These are phyloP conservation scores for Vesta saturnalis DNA, from an alignment of 2,888 invertebrate genomes.

Conservation along the genomic window DNA sequence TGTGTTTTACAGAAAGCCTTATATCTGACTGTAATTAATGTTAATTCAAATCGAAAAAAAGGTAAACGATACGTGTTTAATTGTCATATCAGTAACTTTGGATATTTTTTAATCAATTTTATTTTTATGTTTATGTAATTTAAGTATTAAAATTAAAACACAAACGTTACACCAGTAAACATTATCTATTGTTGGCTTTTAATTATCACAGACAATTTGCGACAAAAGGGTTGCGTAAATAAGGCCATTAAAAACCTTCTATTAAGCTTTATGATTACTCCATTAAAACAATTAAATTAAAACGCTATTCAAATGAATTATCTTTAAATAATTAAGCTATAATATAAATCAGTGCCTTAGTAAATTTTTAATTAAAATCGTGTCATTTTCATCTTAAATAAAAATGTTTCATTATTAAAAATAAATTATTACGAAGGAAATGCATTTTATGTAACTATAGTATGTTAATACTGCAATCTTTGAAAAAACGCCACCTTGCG, in stretches of 20 bases:
- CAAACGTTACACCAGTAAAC: neutral
- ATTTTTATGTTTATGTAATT: too few relatives aligned
- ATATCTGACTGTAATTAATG: too few relatives aligned
- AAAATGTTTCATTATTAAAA: too few relatives aligned
- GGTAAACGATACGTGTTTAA: too few relatives aligned
- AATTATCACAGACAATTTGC: constrained; percentile 12
- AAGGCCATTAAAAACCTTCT: neutral
- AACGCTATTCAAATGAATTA: neutral
- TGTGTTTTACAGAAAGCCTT: too few relatives aligned
- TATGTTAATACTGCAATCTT: too few relatives aligned
- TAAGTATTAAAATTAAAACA: neutral
- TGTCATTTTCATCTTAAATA: neutral
- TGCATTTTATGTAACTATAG: neutral
- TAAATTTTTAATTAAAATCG: neutral
- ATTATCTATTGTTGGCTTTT: neutral
- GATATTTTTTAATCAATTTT: neutral
- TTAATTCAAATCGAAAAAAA: too few relatives aligned
- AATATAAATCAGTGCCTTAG: neutral
- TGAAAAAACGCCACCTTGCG: too few relatives aligned
- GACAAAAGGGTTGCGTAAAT: neutral
- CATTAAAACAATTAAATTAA: neutral
- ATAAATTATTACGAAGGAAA: neutral
- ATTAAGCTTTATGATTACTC: neutral
- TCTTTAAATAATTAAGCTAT: constrained; percentile 6
- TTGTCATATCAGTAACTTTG: too few relatives aligned